Conservation (phyloP, 2,888 invertebrate genomes). For the Athrips mouffetella region DNA sequence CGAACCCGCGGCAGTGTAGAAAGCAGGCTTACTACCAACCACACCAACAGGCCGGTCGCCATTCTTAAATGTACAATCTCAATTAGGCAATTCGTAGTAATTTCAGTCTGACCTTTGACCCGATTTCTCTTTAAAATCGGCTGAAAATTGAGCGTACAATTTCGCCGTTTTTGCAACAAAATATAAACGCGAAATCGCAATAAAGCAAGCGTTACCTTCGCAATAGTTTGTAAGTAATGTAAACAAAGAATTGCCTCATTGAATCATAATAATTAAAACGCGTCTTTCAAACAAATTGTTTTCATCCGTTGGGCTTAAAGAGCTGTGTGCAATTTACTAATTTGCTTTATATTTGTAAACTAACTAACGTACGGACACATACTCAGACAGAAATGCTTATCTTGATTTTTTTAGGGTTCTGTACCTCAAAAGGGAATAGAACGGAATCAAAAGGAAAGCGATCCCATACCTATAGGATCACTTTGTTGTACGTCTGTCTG, state of each 20-base stretch:
- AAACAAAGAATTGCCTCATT: slow-evolving; percentile 1
- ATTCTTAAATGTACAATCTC: too few relatives aligned
- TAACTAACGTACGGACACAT: not conserved
- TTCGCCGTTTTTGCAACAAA: not conserved
- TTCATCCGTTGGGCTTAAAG: slow-evolving; percentile 1
- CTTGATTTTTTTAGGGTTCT: too few relatives aligned
- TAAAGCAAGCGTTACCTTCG: not conserved
- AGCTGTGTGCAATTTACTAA: not conserved
- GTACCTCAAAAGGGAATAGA: too few relatives aligned
- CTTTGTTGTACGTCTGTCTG: too few relatives aligned
- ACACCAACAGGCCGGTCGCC: too few relatives aligned
- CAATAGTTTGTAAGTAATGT: not conserved
- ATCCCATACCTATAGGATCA: too few relatives aligned
- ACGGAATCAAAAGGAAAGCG: too few relatives aligned
- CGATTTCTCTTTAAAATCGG: too few relatives aligned
- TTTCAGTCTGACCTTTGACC: too few relatives aligned
- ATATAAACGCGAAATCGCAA: not conserved
- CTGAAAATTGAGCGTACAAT: slow-evolving; percentile 1
- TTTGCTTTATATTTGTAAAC: not conserved
- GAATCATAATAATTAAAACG: not conserved
- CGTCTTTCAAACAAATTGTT: slow-evolving; percentile 2
- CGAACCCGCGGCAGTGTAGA: too few relatives aligned
- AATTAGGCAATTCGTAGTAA: too few relatives aligned
- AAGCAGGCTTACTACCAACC: too few relatives aligned
- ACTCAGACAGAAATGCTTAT: not conserved